A percentile compares a stretch with the other conserved stretches of the same genome.
These are phyloP conservation scores for Notamacropus eugenii DNA, from an alignment of 2,797 vertebrate species.

Conservation along the genomic window DNA sequence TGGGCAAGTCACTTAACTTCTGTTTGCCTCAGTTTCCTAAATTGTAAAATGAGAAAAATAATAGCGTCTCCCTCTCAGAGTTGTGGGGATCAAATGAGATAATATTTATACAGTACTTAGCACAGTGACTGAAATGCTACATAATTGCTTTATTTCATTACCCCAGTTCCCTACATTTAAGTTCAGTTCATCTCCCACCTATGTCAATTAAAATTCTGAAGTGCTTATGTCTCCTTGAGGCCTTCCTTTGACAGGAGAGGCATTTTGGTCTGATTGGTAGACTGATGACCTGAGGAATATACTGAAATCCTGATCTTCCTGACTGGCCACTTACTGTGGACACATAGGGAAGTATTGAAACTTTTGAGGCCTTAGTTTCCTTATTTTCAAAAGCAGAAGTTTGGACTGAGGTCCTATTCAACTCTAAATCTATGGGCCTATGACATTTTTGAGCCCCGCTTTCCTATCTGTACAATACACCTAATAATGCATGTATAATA, in stretches of 20 bases:
- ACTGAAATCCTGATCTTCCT: neutral
- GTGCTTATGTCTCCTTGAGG: neutral
- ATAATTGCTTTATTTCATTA: neutral
- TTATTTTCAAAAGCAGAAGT: no score
- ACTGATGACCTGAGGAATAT: neutral
- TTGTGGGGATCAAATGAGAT: neutral
- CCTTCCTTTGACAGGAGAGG: neutral
- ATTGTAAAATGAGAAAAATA: neutral
- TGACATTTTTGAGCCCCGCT: neutral
- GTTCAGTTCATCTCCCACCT: neutral
- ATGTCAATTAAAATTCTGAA: neutral
- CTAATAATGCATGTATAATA: neutral
- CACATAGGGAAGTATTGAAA: no score
- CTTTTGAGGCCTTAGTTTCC: no score
- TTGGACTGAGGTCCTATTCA: neutral
- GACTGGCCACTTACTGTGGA: neutral
- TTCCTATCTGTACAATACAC: neutral
- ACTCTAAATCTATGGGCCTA: no score
- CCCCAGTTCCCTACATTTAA: neutral
- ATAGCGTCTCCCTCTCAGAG: neutral
- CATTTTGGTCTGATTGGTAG: neutral
- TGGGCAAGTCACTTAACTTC: neutral
- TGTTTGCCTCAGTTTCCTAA: neutral
- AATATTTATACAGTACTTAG: neutral
- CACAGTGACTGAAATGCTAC: neutral